A percentile compares a stretch with the other conserved stretches of the same genome.
Conservation (phyloP, 2,113 vertebrate species). For the Alligator mississippiensis region DNA sequence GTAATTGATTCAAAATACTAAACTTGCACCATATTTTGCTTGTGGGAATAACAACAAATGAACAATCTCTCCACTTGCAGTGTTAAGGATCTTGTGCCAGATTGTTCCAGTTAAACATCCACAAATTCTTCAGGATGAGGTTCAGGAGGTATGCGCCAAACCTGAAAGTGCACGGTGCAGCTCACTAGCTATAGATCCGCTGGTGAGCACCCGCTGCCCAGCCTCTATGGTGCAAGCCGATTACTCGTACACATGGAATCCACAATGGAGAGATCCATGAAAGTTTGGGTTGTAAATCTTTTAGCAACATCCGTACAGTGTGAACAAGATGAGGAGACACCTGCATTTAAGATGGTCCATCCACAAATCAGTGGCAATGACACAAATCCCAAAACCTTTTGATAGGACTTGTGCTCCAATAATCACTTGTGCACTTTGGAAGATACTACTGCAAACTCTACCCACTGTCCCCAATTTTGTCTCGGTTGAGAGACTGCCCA, state of each 20-base stretch:
- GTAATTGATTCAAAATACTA: rapidly evolving
- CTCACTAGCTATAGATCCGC: neutral
- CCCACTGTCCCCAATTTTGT: conserved; percentile 11
- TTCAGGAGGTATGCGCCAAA: neutral
- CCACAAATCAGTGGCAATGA: conserved; percentile 50
- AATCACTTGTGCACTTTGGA: conserved; percentile 13
- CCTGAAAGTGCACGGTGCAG: rapidly evolving
- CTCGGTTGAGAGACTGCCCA: neutral
- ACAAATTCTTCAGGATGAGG: neutral
- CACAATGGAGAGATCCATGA: conserved; percentile 6
- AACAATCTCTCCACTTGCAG: rapidly evolving
- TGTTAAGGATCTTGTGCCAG: neutral
- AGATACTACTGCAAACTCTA: neutral
- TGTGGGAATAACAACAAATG: neutral
- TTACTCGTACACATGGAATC: neutral
- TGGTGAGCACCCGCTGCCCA: rapidly evolving
- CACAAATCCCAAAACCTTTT: conserved; percentile 34
- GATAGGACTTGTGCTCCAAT: conserved; percentile 43
- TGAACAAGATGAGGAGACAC: neutral
- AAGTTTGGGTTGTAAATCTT: conserved; percentile 2
- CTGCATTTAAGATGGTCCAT: conserved; percentile 51
- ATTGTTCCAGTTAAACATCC: neutral
- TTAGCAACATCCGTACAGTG: conserved; percentile 45
- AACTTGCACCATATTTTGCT: rapidly evolving
- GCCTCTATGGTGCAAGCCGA: rapidly evolving